Percentiles rank a stretch among this genome's conserved stretches.
These are phyloP conservation scores for Asteroscopus sphinx DNA, from an alignment of 2,888 invertebrate species.

Conservation along the genomic window DNA sequence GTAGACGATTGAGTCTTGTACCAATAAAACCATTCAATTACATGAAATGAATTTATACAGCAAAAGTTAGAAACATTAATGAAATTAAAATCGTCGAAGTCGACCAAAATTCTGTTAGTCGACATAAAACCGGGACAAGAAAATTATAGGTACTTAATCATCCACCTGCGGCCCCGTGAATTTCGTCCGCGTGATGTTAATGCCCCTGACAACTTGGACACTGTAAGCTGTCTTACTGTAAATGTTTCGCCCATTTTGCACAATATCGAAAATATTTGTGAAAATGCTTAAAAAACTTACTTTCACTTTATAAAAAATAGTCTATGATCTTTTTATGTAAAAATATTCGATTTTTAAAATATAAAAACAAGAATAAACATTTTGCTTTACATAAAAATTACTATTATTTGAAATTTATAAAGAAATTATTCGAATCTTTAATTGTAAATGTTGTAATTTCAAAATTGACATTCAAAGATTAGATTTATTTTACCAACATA, in stretches of 20 bases:
- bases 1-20: too few relatives aligned
- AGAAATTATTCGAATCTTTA: too few relatives aligned
- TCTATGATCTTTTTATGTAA: too few relatives aligned
- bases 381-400: too few relatives aligned
- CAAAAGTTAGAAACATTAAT: background rate
- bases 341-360: too few relatives aligned
- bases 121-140: slow-evolving; percentile 23
- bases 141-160: slow-evolving; percentile 28
- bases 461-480: too few relatives aligned
- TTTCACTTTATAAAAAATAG: too few relatives aligned
- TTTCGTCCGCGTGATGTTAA: slow-evolving; percentile 24
- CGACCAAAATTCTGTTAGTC: background rate
- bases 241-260: background rate
- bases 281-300: background rate
- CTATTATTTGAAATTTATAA: too few relatives aligned
- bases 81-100: background rate
- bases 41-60: background rate
- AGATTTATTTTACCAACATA: too few relatives aligned
- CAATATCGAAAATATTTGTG: background rate
- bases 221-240: slow-evolving; percentile 28
- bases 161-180: slow-evolving; percentile 33
- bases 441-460: too few relatives aligned
- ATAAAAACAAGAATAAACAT: too few relatives aligned
- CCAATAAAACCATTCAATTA: background rate
- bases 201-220: slow-evolving; percentile 47